Base-by-base conservation (phyloP, 2,113 vertebrate species). In the Lynx canadensis region DNA sequence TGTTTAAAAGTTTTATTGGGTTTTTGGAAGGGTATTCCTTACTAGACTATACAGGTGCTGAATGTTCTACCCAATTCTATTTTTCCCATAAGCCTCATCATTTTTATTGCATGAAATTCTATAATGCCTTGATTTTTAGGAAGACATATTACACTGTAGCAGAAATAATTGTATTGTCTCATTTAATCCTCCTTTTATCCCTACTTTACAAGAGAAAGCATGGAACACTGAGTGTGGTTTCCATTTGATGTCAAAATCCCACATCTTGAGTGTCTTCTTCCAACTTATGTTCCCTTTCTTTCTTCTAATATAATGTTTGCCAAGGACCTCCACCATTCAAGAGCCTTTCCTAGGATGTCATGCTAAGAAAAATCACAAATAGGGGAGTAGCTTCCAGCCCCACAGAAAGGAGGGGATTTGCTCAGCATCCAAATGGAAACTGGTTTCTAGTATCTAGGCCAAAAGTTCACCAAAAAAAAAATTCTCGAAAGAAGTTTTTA, bases 41-140 rank as follows among this genome's bases (percentile, higher is more conserved):
- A 87, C 87, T 97, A 71, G 38, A 95, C 36, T 57, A 33, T 31
- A 88, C 57, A 80, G 48, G 25, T 82, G 19, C 81, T 94, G 57
- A 94, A 36, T 89, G 21, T 57, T 83, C 69, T 33, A 92, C 87
- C 69, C 93, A 90, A 60, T 89, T 90, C 68, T 66, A 48, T 87
- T 97, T 97, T 87, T 93, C 88, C 84, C 74, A 73, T 27, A 92
- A 97, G 84, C 21, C 33, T 11, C 3, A 36, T 83, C 19, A 92
- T 63, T 96, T 97, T 90, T 95, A 92, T 52, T 97, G 76, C 84
- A 88, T 94, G 80, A 90, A 96, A 96, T 90, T 81, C 83, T 95
- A 76, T 27, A 83, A 83, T 71, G 33, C 80, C 55, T 92, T 52
- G 9, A 33, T 52, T 95, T 84, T 95, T 74, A 84, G 33, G 27